Conservation (phyloP, 2,888 invertebrate species). For the Spilarctia lutea region DNA sequence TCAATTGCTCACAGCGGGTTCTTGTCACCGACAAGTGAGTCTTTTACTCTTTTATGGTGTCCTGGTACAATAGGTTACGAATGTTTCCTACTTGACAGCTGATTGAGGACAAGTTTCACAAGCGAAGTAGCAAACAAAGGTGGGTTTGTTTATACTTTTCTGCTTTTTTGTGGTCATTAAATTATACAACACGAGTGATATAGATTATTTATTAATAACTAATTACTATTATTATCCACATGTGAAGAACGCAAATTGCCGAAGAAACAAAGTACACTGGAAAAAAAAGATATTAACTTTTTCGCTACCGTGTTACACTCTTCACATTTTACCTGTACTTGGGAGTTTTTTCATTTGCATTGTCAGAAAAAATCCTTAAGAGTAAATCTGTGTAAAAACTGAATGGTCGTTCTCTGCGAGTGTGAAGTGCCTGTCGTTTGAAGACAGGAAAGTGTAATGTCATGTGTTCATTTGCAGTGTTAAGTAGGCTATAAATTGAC, state of each 20-base stretch:
- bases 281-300: background rate
- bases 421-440: conserved; percentile 10
- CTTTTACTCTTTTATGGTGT: conserved; percentile 19
- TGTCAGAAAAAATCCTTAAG: background rate
- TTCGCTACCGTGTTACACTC: conserved; percentile 3
- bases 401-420: conserved; percentile 13
- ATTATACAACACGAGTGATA: no score
- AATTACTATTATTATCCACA: background rate
- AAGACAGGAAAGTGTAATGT: background rate
- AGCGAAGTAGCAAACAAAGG: background rate
- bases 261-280: background rate
- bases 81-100: conserved; percentile 20
- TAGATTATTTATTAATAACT: background rate
- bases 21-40: conserved; percentile 82
- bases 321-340: background rate
- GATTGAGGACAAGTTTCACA: conserved; percentile 6
- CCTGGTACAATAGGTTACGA: conserved; percentile 20
- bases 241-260: background rate
- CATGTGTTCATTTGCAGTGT: no score
- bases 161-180: no score
- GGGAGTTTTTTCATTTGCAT: background rate
- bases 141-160: background rate
- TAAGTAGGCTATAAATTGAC: background rate
- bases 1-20: conserved; percentile 84
- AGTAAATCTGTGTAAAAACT: conserved; percentile 1